phyloP scores from a whole-genome alignment of 2,888 invertebrate species.

The Melanchra persicariae region DNA sequence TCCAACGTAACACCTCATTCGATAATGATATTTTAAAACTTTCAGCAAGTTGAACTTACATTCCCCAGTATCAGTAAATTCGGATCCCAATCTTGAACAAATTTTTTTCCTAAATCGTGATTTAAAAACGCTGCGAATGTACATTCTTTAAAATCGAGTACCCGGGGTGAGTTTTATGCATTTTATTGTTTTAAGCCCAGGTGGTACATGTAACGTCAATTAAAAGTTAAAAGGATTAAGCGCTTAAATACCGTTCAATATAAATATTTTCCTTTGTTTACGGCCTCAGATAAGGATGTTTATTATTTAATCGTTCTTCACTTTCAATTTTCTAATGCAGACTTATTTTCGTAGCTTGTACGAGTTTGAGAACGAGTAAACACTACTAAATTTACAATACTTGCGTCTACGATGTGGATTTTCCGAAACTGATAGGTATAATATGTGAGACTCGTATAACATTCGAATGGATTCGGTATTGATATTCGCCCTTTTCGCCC shows the following conservation, averaged over 20 bases:
- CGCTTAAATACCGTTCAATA: conserved; percentile 70
- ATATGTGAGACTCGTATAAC: conserved; percentile 64
- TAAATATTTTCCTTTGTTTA: conserved; percentile 73
- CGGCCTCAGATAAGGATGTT: conserved; percentile 66
- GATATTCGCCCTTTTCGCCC: conserved; percentile 72
- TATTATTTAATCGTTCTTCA: conserved; percentile 72
- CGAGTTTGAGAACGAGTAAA: conserved; percentile 68
- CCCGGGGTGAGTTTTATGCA: conserved; percentile 67
- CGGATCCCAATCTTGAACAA: conserved; percentile 84
- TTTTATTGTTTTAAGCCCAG: conserved; percentile 69
- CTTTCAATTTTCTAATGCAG: conserved; percentile 74
- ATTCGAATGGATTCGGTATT: conserved; percentile 65
- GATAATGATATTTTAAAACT: conserved; percentile 74
- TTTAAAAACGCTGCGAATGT: conserved; percentile 78
- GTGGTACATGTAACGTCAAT: conserved; percentile 73
- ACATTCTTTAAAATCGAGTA: conserved; percentile 65
- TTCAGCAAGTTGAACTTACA: conserved; percentile 81
- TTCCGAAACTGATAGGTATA: conserved; percentile 45
- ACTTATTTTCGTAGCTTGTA: conserved; percentile 71
- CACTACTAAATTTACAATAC: conserved; percentile 69
- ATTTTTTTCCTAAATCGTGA: conserved; percentile 84
- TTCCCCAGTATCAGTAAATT: conserved; percentile 88
- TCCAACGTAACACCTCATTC: conserved; percentile 65
- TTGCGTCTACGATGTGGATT: conserved; percentile 57
- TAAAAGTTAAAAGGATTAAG: conserved; percentile 77